Evolutionary conservation across 2,113 vertebrate genomes (phyloP), one percentile per base, ranked within the genome.

Genomic region (Trachemys scripta): DNA sequence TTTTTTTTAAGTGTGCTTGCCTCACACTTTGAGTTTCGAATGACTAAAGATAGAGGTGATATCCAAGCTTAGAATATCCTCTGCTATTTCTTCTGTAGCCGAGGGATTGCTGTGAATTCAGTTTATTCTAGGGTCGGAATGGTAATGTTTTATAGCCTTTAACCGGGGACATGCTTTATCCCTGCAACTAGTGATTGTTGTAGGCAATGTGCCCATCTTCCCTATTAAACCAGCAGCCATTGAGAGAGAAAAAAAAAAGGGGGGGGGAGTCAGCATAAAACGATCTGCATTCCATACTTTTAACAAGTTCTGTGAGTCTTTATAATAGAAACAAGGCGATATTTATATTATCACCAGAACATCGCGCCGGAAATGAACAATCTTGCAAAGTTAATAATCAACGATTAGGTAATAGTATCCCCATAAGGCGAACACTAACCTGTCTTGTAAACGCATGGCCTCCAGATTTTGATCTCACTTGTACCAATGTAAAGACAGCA

Each of bases 311-410:
- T 1, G 84, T 3, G 90, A 69, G 72, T 95, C 88, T 75, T 22
- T 89, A 16, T 85, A 88, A 72, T 8, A 3, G 88, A 86, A 95
- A 96, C 88, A 94, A 82, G 31, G 49, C 49, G 84, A 93, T 82
- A 47, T 90, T 47, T 76, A 80, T 94, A 96, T 72, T 85, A 89
- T 38, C 1, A 57, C 93, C 93, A 85, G 87, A 96, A 88, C 93
- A 59, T 80, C 87, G 1, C 51, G 92, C 95, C 95, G 95, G 96
- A 95, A 97, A 96, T 94, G 89, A 85, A 96, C 96, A 96, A 96
- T 96, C 97, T 97, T 95, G 96, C 92, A 89, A 92, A 97, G 96
- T 97, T 96, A 97, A 97, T 97, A 78, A 97, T 96, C 96, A 97
- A 96, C 97, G 82, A 5, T 69, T 54, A 80, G 87, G 82, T 92